Conservation (phyloP, 2,113 vertebrate genomes). For the Vicugna pacos region DNA sequence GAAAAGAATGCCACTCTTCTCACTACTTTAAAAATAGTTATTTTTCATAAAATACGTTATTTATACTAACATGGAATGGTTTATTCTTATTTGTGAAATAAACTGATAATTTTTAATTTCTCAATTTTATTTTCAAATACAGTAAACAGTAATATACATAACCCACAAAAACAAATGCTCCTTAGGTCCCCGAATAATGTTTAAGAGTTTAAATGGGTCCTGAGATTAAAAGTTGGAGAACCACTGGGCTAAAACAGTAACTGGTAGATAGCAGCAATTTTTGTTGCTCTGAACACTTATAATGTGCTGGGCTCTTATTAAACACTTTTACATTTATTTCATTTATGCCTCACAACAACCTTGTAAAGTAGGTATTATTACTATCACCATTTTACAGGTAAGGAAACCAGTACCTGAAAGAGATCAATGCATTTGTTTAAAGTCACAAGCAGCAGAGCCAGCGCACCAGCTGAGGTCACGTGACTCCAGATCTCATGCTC, state of each 20-base stretch:
- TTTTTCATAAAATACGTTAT: constrained; percentile 48
- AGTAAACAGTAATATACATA: not conserved
- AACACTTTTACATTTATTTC: constrained; percentile 34
- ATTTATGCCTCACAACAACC: constrained; percentile 31
- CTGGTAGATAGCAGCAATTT: not conserved
- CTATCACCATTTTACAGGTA: constrained; percentile 8
- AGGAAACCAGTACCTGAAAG: not conserved
- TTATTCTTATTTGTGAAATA: constrained; percentile 2
- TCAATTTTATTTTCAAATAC: constrained; percentile 44
- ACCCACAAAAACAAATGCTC: not conserved
- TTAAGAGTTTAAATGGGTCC: not conserved
- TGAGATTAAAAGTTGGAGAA: constrained; percentile 2
- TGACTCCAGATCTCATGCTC: not conserved
- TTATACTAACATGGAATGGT: not conserved
- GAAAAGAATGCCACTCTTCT: constrained; percentile 8
- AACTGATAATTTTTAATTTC: constrained; percentile 6
- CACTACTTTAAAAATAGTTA: not conserved
- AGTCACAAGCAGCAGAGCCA: not conserved
- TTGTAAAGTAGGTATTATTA: not conserved
- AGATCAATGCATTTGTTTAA: not conserved
- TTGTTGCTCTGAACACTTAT: not conserved
- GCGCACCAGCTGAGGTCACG: not conserved
- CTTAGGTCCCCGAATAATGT: not conserved
- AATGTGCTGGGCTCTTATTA: not conserved
- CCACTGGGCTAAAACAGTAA: not conserved